Percentiles rank a stretch among this genome's conserved stretches.
phyloP scores from a whole-genome alignment of 2,797 vertebrate species.

The Microtus obscurus region DNA sequence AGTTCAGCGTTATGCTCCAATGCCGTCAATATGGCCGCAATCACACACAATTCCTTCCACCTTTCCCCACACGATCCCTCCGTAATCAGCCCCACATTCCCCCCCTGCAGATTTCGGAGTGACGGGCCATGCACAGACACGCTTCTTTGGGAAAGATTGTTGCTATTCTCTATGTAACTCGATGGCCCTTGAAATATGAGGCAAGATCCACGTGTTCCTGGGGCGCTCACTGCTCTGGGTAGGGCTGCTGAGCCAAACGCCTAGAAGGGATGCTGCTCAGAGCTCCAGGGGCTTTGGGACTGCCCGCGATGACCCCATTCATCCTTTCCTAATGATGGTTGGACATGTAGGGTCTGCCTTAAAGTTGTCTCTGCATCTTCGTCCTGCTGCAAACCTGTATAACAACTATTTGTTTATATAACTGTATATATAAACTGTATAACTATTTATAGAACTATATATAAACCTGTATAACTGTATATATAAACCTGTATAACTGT shows the following conservation, averaged over 20 bases:
- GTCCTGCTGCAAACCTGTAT: background rate
- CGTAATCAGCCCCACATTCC: background rate
- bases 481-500: background rate
- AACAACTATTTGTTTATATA: background rate
- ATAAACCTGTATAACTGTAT: background rate
- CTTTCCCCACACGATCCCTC: background rate
- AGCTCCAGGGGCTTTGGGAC: conserved; percentile 5
- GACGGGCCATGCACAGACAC: background rate
- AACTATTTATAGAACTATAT: background rate
- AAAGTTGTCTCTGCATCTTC: background rate
- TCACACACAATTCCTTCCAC: background rate
- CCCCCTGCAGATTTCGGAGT: too few relatives aligned
- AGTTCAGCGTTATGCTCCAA: background rate
- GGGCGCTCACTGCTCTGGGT: background rate
- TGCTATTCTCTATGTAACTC: background rate
- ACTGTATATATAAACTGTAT: background rate
- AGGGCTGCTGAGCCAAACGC: background rate
- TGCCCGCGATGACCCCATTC: rapidly evolving
- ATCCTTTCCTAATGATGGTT: background rate
- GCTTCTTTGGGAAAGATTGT: background rate
- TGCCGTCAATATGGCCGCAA: background rate
- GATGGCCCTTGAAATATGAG: background rate
- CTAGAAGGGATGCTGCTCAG: background rate
- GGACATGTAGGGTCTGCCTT: background rate
- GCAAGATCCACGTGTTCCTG: background rate